Evolutionary conservation across 2,113 vertebrate species (phyloP).

Genomic region (Platycercus adscitus): DNA sequence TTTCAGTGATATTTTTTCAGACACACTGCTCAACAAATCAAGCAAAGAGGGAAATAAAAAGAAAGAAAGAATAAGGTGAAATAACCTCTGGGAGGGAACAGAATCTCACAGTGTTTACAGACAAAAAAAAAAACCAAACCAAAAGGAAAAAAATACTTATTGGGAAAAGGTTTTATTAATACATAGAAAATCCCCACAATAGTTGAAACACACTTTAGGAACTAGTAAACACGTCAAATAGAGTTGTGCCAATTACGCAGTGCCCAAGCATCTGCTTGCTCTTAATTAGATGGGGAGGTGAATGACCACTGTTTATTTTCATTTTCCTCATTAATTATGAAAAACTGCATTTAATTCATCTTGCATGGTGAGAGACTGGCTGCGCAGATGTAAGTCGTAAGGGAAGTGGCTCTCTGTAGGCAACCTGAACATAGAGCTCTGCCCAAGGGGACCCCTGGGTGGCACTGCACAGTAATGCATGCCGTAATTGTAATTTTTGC

Average conservation of each 20-base stretch:
- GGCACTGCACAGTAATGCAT: slow-evolving; percentile 96
- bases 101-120: slow-evolving; percentile 75
- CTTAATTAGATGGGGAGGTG: slow-evolving; percentile 87
- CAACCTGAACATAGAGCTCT: slow-evolving; percentile 94
- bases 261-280: slow-evolving; percentile 82
- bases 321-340: slow-evolving; percentile 94
- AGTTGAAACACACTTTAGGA: slow-evolving; percentile 81
- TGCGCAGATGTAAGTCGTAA: slow-evolving; percentile 97
- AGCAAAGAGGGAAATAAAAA: slow-evolving; percentile 53
- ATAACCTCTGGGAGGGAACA: slow-evolving; percentile 58
- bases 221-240: slow-evolving; percentile 81
- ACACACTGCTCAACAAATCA: slow-evolving; percentile 75
- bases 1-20: slow-evolving; percentile 69
- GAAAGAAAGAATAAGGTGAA: background rate
- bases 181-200: slow-evolving; percentile 78
- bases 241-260: slow-evolving; percentile 79
- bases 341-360: slow-evolving; percentile 97
- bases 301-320: slow-evolving; percentile 89
- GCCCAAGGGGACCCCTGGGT: slow-evolving; percentile 91
- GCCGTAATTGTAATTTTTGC: slow-evolving; percentile 94
- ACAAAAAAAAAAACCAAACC: slow-evolving; percentile 38
- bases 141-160: slow-evolving; percentile 61
- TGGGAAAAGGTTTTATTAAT: slow-evolving; percentile 74
- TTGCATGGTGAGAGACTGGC: slow-evolving; percentile 93
- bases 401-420: slow-evolving; percentile 96